Evolutionary conservation across 2,888 invertebrate species (phyloP).

Genomic region (Philereme transversata): DNA sequence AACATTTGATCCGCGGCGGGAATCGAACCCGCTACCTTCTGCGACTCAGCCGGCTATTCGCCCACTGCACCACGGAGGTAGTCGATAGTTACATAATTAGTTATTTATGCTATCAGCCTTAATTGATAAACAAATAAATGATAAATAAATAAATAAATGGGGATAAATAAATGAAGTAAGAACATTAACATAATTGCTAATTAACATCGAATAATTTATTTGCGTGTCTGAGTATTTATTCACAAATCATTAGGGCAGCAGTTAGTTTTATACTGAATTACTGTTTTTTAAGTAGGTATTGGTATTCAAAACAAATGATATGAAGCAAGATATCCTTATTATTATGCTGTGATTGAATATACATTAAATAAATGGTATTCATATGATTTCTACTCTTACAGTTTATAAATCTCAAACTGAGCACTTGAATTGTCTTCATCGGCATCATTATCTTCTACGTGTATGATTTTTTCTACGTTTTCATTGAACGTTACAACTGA

Average conservation of each 20-base stretch:
- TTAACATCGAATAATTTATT: constrained; percentile 7
- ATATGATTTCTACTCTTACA: constrained; percentile 41
- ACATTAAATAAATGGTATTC: too few species aligned
- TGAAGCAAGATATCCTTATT: too few species aligned
- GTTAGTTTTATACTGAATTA: neutral
- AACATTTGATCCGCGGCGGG: too few species aligned
- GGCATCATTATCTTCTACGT: constrained; percentile 68
- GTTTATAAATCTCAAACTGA: constrained; percentile 60
- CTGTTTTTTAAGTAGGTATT: neutral
- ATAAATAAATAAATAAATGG: neutral
- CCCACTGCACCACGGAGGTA: too few species aligned
- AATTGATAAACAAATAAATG: neutral
- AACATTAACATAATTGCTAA: neutral
- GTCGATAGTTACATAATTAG: too few species aligned
- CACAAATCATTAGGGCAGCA: neutral
- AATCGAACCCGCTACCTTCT: too few species aligned
- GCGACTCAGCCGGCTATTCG: too few species aligned
- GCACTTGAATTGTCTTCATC: constrained; percentile 42
- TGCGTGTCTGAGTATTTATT: constrained; percentile 22
- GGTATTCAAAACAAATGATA: too few species aligned
- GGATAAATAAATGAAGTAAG: neutral
- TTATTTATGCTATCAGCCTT: too few species aligned
- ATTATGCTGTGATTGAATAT: too few species aligned
- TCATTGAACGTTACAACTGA: constrained; percentile 83
- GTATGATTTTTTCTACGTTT: constrained; percentile 79